Conservation (phyloP, 2,888 invertebrate species). For the Gibbula magus region DNA sequence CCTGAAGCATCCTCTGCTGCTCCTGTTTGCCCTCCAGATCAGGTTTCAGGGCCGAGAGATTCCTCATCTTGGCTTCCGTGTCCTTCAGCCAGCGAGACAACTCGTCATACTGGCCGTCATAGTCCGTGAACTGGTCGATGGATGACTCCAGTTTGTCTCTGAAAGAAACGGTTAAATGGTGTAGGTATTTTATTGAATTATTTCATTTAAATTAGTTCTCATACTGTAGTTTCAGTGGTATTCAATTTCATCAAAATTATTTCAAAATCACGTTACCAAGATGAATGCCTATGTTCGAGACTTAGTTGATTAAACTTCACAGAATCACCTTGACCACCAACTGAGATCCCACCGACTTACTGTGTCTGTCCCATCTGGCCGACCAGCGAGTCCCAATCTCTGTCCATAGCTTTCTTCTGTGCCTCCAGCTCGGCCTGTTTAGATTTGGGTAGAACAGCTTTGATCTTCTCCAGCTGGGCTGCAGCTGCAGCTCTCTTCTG, state of each 20-base stretch:
- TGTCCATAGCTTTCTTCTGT: constrained; percentile 76
- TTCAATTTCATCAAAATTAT: too few relatives aligned
- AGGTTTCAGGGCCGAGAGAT: constrained; percentile 89
- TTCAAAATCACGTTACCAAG: too few relatives aligned
- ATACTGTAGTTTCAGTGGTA: neutral
- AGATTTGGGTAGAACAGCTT: constrained; percentile 61
- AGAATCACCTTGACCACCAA: neutral
- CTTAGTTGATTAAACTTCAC: too few relatives aligned
- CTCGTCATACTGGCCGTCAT: constrained; percentile 86
- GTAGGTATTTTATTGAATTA: neutral
- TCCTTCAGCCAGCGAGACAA: constrained; percentile 91
- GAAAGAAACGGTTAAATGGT: constrained; percentile 25
- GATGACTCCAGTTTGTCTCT: constrained; percentile 67
- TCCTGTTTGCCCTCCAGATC: constrained; percentile 87
- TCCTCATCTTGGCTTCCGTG: constrained; percentile 85
- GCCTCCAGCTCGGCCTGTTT: constrained; percentile 64
- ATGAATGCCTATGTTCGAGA: too few relatives aligned
- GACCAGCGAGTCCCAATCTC: constrained; percentile 84
- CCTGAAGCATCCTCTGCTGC: constrained; percentile 84
- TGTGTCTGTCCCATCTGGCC: constrained; percentile 82
- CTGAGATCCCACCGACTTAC: constrained; percentile 43
- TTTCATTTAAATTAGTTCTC: neutral
- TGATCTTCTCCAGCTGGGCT: constrained; percentile 81
- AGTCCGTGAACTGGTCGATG: constrained; percentile 82
- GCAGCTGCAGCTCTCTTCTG: constrained; percentile 83